Evolutionary conservation across 37 sponge, comb jelly and placozoan species (phyloP).

Genomic region (Eunapius fragilis): DNA sequence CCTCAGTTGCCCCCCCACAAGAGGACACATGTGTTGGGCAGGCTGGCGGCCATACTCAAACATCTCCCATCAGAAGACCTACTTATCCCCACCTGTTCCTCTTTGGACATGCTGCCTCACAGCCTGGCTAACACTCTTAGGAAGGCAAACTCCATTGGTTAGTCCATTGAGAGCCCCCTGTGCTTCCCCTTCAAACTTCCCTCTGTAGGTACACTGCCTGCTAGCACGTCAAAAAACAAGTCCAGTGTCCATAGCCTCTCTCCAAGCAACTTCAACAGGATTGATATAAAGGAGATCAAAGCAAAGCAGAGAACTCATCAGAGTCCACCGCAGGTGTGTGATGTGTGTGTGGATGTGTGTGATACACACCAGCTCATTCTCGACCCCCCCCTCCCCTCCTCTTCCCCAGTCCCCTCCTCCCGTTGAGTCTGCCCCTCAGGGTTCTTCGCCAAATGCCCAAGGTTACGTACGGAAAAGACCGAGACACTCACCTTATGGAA

Average conservation of each 20-base stretch:
- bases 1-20: slow-evolving; percentile 8
- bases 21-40: slow-evolving; percentile 26
- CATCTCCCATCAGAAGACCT: slow-evolving; percentile 30
- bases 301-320: slow-evolving; percentile 26
- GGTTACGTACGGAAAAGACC: too few species aligned
- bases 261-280: background rate
- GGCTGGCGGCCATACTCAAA: slow-evolving; percentile 44
- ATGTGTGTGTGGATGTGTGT: slow-evolving; percentile 72
- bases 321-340: slow-evolving; percentile 79
- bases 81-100: slow-evolving; percentile 14
- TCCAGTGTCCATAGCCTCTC: background rate
- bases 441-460: too few species aligned
- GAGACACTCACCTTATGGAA: too few species aligned
- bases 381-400: background rate
- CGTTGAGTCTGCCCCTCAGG: too few species aligned
- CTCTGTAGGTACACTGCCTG: background rate
- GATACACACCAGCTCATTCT: too few species aligned
- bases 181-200: background rate
- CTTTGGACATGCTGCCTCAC: slow-evolving; percentile 40
- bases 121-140: slow-evolving; percentile 35
- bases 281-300: slow-evolving; percentile 32
- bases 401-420: background rate
- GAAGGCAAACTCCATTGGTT: background rate
- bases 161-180: background rate
- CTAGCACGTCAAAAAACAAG: background rate